These are phyloP conservation scores for Ormyrus rosae DNA, from an alignment of 2,888 invertebrate genomes.

Conservation along the genomic window DNA sequence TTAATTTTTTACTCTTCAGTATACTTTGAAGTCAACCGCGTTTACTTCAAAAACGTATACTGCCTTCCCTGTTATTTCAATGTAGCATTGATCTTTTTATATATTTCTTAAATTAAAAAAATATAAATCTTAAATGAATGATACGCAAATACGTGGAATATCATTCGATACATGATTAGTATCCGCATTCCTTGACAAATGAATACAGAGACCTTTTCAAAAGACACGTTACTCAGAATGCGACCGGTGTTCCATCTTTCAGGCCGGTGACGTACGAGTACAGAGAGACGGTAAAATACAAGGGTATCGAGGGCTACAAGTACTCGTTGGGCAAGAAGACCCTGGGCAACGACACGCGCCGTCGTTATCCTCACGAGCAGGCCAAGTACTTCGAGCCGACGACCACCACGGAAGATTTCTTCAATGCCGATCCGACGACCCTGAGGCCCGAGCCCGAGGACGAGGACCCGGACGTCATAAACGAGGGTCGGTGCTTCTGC, in stretches of 20 bases:
- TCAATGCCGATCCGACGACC: constrained; percentile 63
- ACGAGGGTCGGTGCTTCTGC: constrained; percentile 81
- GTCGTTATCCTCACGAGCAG: constrained; percentile 70
- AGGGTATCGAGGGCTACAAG: constrained; percentile 82
- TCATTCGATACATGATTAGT: no score
- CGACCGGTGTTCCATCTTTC: constrained; percentile 9
- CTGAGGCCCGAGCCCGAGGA: constrained; percentile 38
- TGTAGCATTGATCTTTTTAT: no score
- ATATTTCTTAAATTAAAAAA: no score
- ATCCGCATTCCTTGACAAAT: no score
- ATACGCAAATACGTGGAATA: no score
- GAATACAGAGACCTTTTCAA: no score
- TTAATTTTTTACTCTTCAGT: no score
- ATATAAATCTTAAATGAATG: no score
- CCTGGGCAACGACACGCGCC: constrained; percentile 74
- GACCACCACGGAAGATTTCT: constrained; percentile 72
- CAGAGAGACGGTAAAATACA: constrained; percentile 78
- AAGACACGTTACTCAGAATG: no score
- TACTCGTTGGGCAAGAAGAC: constrained; percentile 81
- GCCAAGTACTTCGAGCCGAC: constrained; percentile 71
- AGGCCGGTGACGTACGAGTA: constrained; percentile 74
- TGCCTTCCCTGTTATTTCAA: no score
- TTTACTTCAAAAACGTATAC: no score
- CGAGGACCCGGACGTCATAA: constrained; percentile 67
- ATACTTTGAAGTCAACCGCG: no score